phyloP scores from a whole-genome alignment of 2,797 vertebrate species.

The Lepidocolaptes lacrymiger region DNA sequence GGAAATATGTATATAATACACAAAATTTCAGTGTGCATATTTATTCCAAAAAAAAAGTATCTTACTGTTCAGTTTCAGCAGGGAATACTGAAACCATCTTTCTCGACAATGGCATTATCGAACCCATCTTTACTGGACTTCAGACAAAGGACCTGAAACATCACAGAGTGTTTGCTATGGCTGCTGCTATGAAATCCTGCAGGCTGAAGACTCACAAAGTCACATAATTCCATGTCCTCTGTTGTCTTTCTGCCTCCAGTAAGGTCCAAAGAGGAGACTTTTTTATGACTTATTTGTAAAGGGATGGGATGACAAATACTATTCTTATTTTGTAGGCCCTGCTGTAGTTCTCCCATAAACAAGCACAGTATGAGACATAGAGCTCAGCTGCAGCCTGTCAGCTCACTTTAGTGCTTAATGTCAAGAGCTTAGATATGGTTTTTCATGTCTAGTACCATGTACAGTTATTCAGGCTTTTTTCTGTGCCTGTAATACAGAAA shows the following conservation, averaged over 20 bases:
- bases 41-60: neutral
- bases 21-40: neutral
- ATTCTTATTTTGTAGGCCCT: neutral
- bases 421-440: neutral
- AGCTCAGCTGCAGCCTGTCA: neutral
- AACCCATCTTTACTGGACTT: neutral
- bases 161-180: neutral
- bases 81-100: neutral
- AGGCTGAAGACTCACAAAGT: neutral
- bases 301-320: rapidly evolving
- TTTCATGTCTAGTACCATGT: neutral
- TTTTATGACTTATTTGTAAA: neutral
- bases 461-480: neutral
- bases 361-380: neutral
- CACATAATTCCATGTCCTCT: neutral
- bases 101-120: rapidly evolving
- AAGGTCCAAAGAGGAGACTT: neutral
- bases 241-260: neutral
- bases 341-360: neutral
- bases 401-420: neutral
- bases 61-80: neutral
- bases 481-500: neutral
- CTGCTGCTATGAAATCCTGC: neutral
- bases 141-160: neutral
- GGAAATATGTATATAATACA: neutral